These are phyloP conservation scores for Stegastes partitus DNA, from an alignment of 2,113 vertebrate genomes.

Conservation along the genomic window DNA sequence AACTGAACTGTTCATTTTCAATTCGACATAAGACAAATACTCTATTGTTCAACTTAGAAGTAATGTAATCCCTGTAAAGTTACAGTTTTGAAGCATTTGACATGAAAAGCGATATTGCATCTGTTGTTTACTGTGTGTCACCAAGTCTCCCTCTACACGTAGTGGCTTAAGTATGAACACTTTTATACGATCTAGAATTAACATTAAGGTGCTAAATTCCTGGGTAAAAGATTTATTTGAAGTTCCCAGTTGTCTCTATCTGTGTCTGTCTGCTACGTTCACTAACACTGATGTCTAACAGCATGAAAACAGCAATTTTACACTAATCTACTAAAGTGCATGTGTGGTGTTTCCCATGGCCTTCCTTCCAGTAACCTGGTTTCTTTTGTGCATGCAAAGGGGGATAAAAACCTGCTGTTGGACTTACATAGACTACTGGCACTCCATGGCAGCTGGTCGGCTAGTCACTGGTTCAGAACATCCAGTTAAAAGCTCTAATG, in stretches of 20 bases:
- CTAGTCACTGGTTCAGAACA: no score
- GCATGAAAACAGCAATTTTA: not conserved
- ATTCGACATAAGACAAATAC: no score
- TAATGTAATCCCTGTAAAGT: no score
- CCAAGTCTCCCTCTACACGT: not conserved
- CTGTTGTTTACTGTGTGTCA: no score
- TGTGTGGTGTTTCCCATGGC: not conserved
- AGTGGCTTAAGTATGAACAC: not conserved
- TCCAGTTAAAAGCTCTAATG: no score
- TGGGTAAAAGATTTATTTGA: not conserved
- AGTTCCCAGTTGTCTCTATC: not conserved
- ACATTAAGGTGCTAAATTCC: not conserved
- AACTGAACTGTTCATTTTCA: no score
- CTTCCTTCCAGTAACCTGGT: not conserved
- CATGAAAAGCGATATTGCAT: not conserved
- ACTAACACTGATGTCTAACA: not conserved
- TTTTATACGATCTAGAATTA: not conserved
- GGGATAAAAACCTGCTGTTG: no score
- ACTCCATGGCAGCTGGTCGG: no score
- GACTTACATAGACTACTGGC: no score
- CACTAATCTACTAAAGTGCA: not conserved
- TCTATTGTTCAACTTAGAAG: no score
- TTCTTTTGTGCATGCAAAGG: no score
- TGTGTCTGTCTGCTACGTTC: not conserved
- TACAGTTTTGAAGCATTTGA: no score